Conservation (phyloP, 2,797 vertebrate genomes). For the Alectoris magna region DNA sequence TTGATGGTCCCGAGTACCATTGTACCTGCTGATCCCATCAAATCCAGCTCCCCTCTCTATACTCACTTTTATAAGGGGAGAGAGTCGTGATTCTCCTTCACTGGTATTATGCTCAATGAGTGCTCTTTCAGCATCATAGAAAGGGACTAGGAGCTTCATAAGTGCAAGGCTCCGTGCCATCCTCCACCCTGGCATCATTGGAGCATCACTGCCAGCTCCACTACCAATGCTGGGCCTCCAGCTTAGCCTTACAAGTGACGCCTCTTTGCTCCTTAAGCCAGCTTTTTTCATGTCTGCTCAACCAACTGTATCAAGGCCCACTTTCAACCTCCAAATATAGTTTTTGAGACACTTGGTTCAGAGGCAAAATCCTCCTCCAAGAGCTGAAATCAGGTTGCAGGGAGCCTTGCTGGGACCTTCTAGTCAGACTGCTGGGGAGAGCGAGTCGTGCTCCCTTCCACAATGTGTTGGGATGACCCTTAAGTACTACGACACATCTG, state of each 20-base stretch:
- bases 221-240: rapidly evolving
- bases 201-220: rapidly evolving
- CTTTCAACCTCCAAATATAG: not conserved
- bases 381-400: not conserved
- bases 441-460: rapidly evolving
- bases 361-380: not conserved
- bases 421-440: not conserved
- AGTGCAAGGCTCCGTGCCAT: rapidly evolving
- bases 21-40: not conserved
- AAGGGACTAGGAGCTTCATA: not conserved
- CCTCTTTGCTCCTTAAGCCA: not conserved
- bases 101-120: not conserved
- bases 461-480: rapidly evolving
- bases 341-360: not conserved
- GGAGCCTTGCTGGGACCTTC: conserved; percentile 1
- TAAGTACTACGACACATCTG: rapidly evolving
- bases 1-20: not conserved
- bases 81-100: not conserved
- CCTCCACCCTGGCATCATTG: not conserved
- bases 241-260: not conserved
- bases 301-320: rapidly evolving
- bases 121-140: not conserved
- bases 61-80: not conserved
- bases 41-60: not conserved
- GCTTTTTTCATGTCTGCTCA: not conserved